Conservation (phyloP, 1,140 invertebrate genomes). For the Paracyclopina nana region DNA sequence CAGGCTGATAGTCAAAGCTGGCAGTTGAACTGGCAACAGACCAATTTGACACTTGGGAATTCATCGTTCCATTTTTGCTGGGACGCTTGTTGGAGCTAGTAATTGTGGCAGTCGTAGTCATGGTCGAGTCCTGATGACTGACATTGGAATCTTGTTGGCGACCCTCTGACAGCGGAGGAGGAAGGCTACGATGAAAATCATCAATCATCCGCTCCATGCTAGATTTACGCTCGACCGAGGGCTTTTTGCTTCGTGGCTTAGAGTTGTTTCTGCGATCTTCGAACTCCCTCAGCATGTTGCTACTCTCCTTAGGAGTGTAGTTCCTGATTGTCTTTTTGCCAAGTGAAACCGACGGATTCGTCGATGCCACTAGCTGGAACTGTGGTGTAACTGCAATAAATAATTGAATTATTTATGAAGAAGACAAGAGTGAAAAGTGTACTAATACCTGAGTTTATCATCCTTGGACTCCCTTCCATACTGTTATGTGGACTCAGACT, state of each 20-base stretch:
- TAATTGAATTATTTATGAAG: too few species aligned
- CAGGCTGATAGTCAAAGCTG: constrained; percentile 11
- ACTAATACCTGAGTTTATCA: neutral
- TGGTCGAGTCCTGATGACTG: too few species aligned
- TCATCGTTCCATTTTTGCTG: neutral
- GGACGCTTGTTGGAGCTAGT: too few species aligned
- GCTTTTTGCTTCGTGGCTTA: neutral
- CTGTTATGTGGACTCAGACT: constrained; percentile 8
- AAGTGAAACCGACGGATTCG: neutral
- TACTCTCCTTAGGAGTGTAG: constrained; percentile 12
- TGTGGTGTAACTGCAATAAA: neutral
- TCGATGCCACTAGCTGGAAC: neutral
- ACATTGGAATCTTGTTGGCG: too few species aligned
- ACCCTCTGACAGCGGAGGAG: too few species aligned
- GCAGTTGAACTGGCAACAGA: constrained; percentile 3
- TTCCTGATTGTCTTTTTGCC: constrained; percentile 13
- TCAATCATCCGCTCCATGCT: constrained; percentile 8
- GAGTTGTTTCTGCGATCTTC: constrained; percentile 1
- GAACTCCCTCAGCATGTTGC: neutral
- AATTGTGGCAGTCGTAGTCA: too few species aligned
- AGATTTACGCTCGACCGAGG: neutral
- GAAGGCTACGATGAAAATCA: constrained; percentile 12
- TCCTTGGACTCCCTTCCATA: constrained; percentile 7
- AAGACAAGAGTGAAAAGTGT: too few species aligned
- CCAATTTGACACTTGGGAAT: constrained; percentile 8